Conservation (phyloP, 1,140 invertebrate species). For the Metopolophium dirhodum region DNA sequence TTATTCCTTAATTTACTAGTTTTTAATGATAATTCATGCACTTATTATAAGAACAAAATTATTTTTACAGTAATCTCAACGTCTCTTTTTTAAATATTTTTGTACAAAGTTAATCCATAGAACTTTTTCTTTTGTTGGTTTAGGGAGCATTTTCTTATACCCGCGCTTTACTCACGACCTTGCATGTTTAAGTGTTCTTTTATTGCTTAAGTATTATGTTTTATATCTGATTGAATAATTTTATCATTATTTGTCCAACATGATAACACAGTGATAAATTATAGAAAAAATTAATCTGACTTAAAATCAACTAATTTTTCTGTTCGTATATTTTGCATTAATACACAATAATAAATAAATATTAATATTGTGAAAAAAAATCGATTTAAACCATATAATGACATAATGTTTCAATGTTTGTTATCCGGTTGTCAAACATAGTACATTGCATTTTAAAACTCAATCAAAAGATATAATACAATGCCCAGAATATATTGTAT, state of each 20-base stretch:
- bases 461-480: background rate
- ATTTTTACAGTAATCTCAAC: background rate
- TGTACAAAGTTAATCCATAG: background rate
- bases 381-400: background rate
- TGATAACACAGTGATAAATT: background rate
- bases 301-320: background rate
- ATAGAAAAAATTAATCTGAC: background rate
- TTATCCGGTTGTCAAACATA: background rate
- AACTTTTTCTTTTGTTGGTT: background rate
- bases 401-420: background rate
- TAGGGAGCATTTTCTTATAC: background rate
- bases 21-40: too few species aligned
- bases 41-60: too few species aligned
- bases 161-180: background rate
- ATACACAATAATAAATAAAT: background rate
- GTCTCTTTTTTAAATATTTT: background rate
- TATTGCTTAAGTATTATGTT: background rate
- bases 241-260: background rate
- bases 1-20: too few species aligned
- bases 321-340: background rate
- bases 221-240: background rate
- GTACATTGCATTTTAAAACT: background rate
- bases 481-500: background rate
- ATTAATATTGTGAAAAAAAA: background rate
- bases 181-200: background rate